phyloP scores from a whole-genome alignment of 1,140 invertebrate genomes.

The Zophobas atratus region DNA sequence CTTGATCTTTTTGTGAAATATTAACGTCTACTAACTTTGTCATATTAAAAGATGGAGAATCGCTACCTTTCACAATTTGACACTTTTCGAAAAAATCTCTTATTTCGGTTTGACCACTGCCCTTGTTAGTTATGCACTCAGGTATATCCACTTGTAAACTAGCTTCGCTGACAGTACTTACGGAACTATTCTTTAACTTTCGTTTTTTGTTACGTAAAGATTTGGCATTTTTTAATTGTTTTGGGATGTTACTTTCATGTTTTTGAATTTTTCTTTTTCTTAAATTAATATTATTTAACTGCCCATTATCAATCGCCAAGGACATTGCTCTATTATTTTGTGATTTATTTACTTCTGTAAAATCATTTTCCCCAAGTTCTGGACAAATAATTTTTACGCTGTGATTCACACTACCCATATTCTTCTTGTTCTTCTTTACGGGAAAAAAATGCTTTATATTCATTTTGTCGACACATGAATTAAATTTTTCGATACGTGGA shows the following conservation, averaged over 20 bases:
- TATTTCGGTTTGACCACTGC: neutral
- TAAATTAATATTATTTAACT: neutral
- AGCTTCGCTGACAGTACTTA: neutral
- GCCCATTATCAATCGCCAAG: neutral
- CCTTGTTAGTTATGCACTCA: neutral
- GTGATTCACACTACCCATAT: neutral
- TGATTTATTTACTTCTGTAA: neutral
- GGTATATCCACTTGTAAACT: too few species aligned
- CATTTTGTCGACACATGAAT: constrained; percentile 47
- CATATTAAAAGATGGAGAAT: too few species aligned
- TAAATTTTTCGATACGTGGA: constrained; percentile 36
- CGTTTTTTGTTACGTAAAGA: neutral
- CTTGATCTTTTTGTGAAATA: too few species aligned
- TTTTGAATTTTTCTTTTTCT: constrained; percentile 9
- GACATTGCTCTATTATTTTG: neutral
- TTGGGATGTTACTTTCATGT: too few species aligned
- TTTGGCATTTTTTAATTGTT: constrained; percentile 5
- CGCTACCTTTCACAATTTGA: neutral
- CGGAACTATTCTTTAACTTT: constrained; percentile 18
- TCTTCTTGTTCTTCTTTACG: constrained; percentile 55
- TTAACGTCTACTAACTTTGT: too few species aligned
- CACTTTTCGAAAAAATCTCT: neutral
- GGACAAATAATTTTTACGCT: too few species aligned
- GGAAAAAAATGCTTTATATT: constrained; percentile 62
- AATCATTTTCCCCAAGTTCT: constrained; percentile 22